Percentiles rank a stretch among this genome's conserved stretches.
Conservation (phyloP, 2,888 invertebrate species). For the Lordiphosa andalusiaca region DNA sequence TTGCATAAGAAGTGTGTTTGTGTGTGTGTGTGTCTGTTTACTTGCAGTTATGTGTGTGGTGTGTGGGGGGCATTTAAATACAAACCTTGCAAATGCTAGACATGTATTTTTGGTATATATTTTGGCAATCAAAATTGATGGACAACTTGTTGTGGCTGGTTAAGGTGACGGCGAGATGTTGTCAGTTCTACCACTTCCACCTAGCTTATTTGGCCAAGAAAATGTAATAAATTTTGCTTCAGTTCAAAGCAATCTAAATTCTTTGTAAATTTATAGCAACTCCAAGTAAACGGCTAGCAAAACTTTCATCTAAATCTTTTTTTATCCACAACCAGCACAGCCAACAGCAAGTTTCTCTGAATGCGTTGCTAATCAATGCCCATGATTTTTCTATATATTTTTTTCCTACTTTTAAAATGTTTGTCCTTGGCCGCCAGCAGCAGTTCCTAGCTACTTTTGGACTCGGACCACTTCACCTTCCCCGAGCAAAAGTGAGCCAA, state of each 20-base stretch:
- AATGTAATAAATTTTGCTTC: no score
- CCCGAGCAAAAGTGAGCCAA: conserved; percentile 38
- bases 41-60: conserved; percentile 35
- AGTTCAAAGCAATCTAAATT: no score
- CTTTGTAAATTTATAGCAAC: no score
- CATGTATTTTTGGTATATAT: conserved; percentile 50
- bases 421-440: conserved; percentile 26
- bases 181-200: no score
- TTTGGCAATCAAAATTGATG: conserved; percentile 35
- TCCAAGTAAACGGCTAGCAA: no score
- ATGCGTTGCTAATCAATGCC: conserved; percentile 61
- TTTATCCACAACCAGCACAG: no score
- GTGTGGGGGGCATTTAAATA: conserved; percentile 52
- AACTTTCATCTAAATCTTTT: no score
- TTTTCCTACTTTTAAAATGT: conserved; percentile 6
- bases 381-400: conserved; percentile 22
- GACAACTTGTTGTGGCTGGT: neutral
- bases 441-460: conserved; percentile 36
- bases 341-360: conserved; percentile 1
- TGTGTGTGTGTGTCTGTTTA: conserved; percentile 5
- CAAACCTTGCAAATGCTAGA: conserved; percentile 69
- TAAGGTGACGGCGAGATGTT: no score
- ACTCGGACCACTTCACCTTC: conserved; percentile 46
- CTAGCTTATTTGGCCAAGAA: no score
- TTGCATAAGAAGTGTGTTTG: conserved; percentile 47